Evolutionary conservation across 1,140 invertebrate species (phyloP), one percentile per base, ranked within the genome.

Genomic region (Tetramorium alpestre): DNA sequence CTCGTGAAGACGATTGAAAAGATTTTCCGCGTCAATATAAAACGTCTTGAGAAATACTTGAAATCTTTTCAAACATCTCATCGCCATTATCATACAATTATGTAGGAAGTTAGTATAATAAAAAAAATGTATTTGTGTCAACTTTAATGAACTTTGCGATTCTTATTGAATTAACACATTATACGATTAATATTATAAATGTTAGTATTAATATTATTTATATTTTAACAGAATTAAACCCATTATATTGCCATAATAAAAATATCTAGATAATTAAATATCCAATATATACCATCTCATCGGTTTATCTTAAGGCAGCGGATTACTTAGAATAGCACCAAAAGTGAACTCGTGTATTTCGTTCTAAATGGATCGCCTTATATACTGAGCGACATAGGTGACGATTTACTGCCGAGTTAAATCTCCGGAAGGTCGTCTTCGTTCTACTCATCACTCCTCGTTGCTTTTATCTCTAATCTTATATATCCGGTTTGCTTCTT

Each of bases 351-450:
- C 38, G 47, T 51, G 44, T 65, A 78, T 51, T 51, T 47, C 7
- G 33, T 44, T 84, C 28, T 56, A 54, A 25, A 33, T 56, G 56
- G n/a, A 54, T 73, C 54, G 44, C 54, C 69, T 84, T 84, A 84
- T 75, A 84, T 18, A 56, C 64, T 16, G 13, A 69, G 64, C 78
- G 65, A 81, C 67, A 81, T 65, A 81, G 69, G 80, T 75, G 70
- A 84, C 54, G 80, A 85, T 85, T 85, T 85, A 80, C 16, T 47
- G 47, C 69, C 75, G 88, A 89, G 89, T 91, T 81, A 89, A 91
- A 91, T 89, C 90, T 84, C 70, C 75, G 82, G 81, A 87, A 91
- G 88, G 75, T 91, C 90, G 78, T 85, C 86, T 85, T 47, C 84
- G 82, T 89, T 88, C 75, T 56, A 87, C 84, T 91, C 89, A 91